A percentile compares a stretch with the other conserved stretches of the same genome.
Conservation (phyloP, 2,888 invertebrate genomes). For the Cantharis nigra region DNA sequence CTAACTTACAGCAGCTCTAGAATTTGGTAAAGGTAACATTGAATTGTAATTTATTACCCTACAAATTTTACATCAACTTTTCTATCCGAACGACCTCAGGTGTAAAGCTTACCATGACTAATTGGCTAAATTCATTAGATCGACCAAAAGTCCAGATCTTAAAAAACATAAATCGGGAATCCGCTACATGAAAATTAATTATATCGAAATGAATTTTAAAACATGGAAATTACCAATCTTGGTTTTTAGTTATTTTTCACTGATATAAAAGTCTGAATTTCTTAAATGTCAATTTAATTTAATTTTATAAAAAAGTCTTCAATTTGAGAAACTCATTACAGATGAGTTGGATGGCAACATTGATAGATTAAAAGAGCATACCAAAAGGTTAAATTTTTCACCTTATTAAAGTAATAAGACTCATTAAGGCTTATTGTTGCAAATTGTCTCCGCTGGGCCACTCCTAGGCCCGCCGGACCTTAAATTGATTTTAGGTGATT, state of each 20-base stretch:
- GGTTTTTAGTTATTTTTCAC: too few relatives aligned
- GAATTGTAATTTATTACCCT: background rate
- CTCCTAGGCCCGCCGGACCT: constrained; percentile 40
- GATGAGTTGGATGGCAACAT: background rate
- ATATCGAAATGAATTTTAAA: too few relatives aligned
- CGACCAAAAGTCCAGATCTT: too few relatives aligned
- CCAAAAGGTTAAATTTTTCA: constrained; percentile 40
- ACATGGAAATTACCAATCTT: too few relatives aligned
- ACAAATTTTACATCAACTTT: background rate
- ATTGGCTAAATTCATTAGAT: background rate
- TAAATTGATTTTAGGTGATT: constrained; percentile 54
- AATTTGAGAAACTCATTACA: background rate
- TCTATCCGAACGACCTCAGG: background rate
- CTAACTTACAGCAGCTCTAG: background rate
- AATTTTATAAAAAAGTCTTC: background rate
- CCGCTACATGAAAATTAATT: too few relatives aligned
- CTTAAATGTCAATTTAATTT: background rate
- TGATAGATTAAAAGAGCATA: background rate
- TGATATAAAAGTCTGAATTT: too few relatives aligned
- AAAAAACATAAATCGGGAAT: too few relatives aligned
- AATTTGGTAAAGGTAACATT: background rate
- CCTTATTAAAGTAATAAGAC: constrained; percentile 44
- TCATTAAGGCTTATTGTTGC: constrained; percentile 48
- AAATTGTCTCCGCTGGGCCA: constrained; percentile 44
- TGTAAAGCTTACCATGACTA: background rate